Evolutionary conservation across 2,113 vertebrate genomes (phyloP).

Genomic region (Mesocricetus auratus): DNA sequence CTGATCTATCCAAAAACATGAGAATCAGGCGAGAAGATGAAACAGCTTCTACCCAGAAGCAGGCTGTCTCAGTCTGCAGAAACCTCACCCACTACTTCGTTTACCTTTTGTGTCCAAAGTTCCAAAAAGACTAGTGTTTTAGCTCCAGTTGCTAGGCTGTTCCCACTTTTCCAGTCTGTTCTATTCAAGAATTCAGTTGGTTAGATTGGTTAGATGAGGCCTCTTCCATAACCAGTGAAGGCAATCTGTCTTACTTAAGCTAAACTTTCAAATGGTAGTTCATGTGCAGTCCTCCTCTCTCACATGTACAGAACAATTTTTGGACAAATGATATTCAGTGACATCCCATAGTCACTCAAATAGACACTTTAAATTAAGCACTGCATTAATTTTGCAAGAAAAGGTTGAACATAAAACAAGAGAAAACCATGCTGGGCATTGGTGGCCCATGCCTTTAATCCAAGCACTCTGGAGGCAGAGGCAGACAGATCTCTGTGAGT

Average conservation of each 20-base stretch:
- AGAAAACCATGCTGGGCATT: no score
- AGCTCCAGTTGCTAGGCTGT: no score
- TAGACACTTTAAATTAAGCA: neutral
- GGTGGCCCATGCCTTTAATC: no score
- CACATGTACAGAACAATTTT: neutral
- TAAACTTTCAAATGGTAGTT: neutral
- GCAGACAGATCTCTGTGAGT: no score
- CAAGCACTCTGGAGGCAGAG: no score
- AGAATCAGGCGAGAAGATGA: neutral
- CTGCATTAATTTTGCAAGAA: neutral
- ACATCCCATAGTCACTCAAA: neutral
- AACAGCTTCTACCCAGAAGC: neutral
- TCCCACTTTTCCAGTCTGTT: neutral
- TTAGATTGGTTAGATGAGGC: neutral
- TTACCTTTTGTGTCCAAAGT: neutral
- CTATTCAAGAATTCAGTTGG: neutral
- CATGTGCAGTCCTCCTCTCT: neutral
- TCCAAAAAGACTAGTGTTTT: neutral
- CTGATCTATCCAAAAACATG: neutral
- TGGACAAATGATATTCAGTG: neutral
- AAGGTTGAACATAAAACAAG: neutral
- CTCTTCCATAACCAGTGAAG: neutral
- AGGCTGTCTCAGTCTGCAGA: neutral
- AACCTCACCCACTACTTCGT: neutral
- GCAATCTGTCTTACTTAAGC: neutral